phyloP scores from a whole-genome alignment of 1,140 invertebrate genomes.

The Zaprionus taronus region DNA sequence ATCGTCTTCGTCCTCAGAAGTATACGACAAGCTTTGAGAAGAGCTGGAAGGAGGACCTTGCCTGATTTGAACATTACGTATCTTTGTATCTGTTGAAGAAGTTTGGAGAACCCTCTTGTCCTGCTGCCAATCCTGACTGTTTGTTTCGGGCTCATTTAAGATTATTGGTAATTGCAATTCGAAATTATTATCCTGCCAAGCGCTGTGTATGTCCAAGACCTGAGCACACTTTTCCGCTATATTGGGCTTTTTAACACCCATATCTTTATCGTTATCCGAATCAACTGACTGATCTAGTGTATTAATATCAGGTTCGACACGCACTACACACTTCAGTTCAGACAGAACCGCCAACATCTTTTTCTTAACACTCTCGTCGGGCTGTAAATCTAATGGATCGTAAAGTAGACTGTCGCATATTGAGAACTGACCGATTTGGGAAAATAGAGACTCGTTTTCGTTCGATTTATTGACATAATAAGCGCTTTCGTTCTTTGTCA shows the following conservation, averaged over 20 bases:
- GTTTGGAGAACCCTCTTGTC: conserved; percentile 11
- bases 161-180: conserved; percentile 27
- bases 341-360: conserved; percentile 91
- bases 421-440: conserved; percentile 35
- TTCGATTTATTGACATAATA: not conserved
- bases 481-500: conserved; percentile 19
- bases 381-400: conserved; percentile 51
- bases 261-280: conserved; percentile 29
- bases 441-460: conserved; percentile 82
- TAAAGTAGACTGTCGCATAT: not conserved
- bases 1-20: conserved; percentile 65
- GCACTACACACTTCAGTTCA: conserved; percentile 90
- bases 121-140: not conserved
- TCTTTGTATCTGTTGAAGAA: conserved; percentile 34
- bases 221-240: conserved; percentile 35
- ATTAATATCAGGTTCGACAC: conserved; percentile 57
- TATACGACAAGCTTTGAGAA: conserved; percentile 56
- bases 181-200: conserved; percentile 80
- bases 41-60: conserved; percentile 2
- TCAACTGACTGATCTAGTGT: not conserved
- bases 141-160: conserved; percentile 30
- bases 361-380: conserved; percentile 90
- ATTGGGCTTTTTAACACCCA: conserved; percentile 22
- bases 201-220: conserved; percentile 81
- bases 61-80: conserved; percentile 9